Conservation (phyloP, 2,797 vertebrate genomes). For the Parotocinclus haroldoi region DNA sequence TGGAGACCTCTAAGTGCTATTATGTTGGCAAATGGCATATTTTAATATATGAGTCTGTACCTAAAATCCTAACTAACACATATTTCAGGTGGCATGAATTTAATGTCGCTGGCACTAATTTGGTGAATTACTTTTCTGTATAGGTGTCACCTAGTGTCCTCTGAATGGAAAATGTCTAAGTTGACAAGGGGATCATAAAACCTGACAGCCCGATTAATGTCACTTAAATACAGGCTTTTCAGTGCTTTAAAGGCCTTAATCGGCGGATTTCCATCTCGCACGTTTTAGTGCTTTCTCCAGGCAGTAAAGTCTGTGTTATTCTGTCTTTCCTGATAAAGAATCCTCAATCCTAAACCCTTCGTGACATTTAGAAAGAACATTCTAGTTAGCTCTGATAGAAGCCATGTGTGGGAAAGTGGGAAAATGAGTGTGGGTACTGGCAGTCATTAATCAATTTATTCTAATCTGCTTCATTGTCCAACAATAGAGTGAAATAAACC, state of each 20-base stretch:
- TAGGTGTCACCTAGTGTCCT: slow-evolving; percentile 7
- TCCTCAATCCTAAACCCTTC: slow-evolving; percentile 28
- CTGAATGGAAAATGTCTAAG: slow-evolving; percentile 22
- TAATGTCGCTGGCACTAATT: too few species aligned
- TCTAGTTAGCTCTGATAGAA: slow-evolving; percentile 23
- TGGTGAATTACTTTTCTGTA: too few species aligned
- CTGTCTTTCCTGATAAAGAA: slow-evolving; percentile 33
- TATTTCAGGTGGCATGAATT: too few species aligned
- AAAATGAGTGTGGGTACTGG: slow-evolving; percentile 15
- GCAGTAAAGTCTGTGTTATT: slow-evolving; percentile 25
- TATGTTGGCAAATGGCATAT: too few species aligned
- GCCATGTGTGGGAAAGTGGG: slow-evolving; percentile 33
- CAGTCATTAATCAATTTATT: slow-evolving; percentile 33
- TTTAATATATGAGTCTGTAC: too few species aligned
- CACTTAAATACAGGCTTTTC: not conserved
- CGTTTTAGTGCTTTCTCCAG: slow-evolving; percentile 35
- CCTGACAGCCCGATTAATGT: slow-evolving; percentile 21
- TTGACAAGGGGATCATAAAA: slow-evolving; percentile 23
- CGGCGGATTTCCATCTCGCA: slow-evolving; percentile 36
- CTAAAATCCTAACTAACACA: too few species aligned
- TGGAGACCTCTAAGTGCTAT: too few species aligned
- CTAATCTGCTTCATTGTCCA: slow-evolving; percentile 24
- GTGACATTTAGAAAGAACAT: slow-evolving; percentile 22
- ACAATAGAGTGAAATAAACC: slow-evolving; percentile 34
- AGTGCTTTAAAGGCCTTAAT: slow-evolving; percentile 17